Evolutionary conservation across 2,888 invertebrate genomes (phyloP), one percentile per base, ranked within the genome.

Genomic region (Osmoderma eremita): DNA sequence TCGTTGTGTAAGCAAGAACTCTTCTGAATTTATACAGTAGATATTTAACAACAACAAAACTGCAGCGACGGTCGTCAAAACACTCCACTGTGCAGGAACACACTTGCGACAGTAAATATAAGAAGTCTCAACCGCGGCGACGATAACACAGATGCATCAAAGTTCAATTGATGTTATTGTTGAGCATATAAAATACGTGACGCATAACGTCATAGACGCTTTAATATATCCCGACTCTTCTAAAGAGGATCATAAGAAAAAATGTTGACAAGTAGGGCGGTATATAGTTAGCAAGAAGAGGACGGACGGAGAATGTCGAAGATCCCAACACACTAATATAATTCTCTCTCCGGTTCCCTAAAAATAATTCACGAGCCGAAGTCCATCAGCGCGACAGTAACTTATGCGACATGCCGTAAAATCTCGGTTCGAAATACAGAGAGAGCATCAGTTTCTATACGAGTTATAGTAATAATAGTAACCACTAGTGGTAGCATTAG

Each of bases 381-480:
- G 58, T 61, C 58, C 58, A 61, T 61, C 36, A 61, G 58, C 58
- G 36, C 58, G 58, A 61, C 58, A 61, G 58, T 61, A 61, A 61
- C 17, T 45, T 24, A 36, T 15, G 58, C 58, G 58, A 61, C 58
- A 61, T 61, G 45, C 58, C 58, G 58, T 48, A 41, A 61, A 45
- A 48, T 61, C 45, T 30, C 45, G 45, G 45, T 61, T 61, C 45
- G 24, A 61, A 45, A 24, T 61, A 8, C 13, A 58, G 30, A 6
- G 30, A 3, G 30, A 30, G 30, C 50, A 51, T 51, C 50, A 15
- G 24, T 3, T 18, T n/a, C n/a, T 30, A 30, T 49, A 8, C 10
- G 12, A 20, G 20, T 15, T 24, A 15, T 30, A 15, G 50, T 30
- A 10, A 24, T 51, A 51, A 13, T 30, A 30, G 30, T 30, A 30